These are phyloP conservation scores for Heterodera carotae DNA, from an alignment of 1,140 invertebrate species.

Conservation along the genomic window DNA sequence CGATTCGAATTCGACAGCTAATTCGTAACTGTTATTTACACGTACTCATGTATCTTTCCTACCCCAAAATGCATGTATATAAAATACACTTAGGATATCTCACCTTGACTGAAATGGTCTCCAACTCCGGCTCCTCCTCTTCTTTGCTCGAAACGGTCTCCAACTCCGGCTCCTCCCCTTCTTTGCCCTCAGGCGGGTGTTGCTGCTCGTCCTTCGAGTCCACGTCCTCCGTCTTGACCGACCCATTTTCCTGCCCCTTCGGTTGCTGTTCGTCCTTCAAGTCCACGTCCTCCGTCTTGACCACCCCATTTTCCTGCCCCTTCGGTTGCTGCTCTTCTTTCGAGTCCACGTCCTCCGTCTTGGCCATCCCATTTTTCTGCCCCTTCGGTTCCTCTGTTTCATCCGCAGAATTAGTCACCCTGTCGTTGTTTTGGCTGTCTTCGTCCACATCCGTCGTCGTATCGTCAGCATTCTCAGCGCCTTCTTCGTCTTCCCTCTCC, in stretches of 20 bases:
- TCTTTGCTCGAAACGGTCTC: slow-evolving; percentile 9
- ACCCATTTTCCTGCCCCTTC: background rate
- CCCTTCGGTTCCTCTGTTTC: background rate
- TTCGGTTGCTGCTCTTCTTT: background rate
- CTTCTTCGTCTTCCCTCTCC: background rate
- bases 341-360: background rate
- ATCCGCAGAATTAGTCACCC: no score
- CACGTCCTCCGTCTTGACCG: no score
- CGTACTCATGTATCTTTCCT: no score
- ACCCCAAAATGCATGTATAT: background rate
- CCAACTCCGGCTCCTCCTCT: background rate
- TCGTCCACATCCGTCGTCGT: background rate
- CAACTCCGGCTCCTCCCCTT: background rate
- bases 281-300: no score
- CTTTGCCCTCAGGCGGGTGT: background rate
- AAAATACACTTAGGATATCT: no score
- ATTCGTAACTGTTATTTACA: no score
- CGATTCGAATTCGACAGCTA: no score
- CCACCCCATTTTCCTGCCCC: background rate
- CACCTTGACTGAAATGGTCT: slow-evolving; percentile 20
- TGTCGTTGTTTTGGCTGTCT: no score
- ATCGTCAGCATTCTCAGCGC: background rate
- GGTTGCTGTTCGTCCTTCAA: background rate
- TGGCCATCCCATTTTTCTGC: background rate
- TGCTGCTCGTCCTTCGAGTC: background rate